These are phyloP conservation scores for Drosophila helvetica DNA, from an alignment of 2,888 invertebrate genomes.

Conservation along the genomic window DNA sequence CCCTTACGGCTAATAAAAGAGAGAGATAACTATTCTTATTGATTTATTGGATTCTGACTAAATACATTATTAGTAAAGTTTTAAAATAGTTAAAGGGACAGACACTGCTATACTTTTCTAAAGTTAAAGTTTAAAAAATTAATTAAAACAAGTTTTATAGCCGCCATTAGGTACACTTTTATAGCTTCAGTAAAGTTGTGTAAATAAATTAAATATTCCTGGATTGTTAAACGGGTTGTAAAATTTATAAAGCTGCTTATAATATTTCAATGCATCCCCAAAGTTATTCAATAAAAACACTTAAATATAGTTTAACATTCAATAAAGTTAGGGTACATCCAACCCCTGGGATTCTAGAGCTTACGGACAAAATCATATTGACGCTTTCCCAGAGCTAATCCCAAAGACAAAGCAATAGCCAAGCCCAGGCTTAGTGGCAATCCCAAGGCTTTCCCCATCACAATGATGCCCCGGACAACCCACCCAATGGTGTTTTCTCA, in stretches of 20 bases:
- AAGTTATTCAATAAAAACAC: neutral
- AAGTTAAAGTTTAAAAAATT: neutral
- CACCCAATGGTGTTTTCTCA: constrained; percentile 17
- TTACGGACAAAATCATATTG: neutral
- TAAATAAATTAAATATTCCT: neutral
- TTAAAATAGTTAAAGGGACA: too few relatives aligned
- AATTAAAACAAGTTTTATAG: neutral
- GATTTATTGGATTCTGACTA: neutral
- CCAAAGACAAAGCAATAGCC: neutral
- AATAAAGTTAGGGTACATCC: neutral
- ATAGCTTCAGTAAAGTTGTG: neutral
- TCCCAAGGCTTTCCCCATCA: neutral
- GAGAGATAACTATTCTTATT: neutral
- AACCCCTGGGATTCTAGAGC: neutral
- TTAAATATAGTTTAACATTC: neutral
- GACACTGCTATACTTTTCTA: neutral
- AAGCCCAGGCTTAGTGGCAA: neutral
- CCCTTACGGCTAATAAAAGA: neutral
- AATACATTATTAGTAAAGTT: neutral
- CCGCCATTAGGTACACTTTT: neutral
- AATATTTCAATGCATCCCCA: neutral
- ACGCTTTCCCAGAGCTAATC: neutral
- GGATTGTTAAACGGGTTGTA: neutral
- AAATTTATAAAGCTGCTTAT: neutral
- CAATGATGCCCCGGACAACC: constrained; percentile 17